Conservation (phyloP, 1,140 invertebrate species). For the Wiebesia pumilae region DNA sequence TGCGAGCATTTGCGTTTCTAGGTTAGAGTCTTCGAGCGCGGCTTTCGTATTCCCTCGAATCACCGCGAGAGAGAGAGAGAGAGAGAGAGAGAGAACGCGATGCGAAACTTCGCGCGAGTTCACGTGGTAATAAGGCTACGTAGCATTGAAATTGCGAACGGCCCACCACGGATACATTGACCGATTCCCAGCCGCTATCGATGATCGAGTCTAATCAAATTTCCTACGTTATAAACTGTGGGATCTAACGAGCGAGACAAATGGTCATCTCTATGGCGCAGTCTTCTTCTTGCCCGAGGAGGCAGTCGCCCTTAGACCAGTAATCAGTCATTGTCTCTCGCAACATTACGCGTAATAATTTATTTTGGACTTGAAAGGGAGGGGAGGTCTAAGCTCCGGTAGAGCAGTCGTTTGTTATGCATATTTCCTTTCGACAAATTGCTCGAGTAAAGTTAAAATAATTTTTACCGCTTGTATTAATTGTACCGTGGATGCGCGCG, state of each 20-base stretch:
- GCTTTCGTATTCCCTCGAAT: too few relatives aligned
- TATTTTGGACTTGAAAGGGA: too few relatives aligned
- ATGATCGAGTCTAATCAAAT: background rate
- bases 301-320: background rate
- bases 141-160: background rate
- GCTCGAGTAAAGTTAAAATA: too few relatives aligned
- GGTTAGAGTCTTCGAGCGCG: background rate
- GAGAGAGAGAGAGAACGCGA: too few relatives aligned
- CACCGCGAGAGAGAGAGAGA: too few relatives aligned
- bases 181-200: background rate
- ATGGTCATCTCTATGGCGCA: background rate
- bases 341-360: background rate
- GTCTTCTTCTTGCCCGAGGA: background rate
- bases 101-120: background rate
- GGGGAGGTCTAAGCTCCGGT: too few relatives aligned
- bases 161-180: background rate
- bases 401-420: too few relatives aligned
- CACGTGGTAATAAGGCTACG: too few relatives aligned
- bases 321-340: background rate
- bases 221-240: background rate
- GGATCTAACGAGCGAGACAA: background rate
- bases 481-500: too few relatives aligned
- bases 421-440: too few relatives aligned
- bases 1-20: background rate
- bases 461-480: too few relatives aligned